Percentiles rank a stretch among this genome's conserved stretches.
Conservation (phyloP, 2,888 invertebrate genomes). For the Sesamia inferens region DNA sequence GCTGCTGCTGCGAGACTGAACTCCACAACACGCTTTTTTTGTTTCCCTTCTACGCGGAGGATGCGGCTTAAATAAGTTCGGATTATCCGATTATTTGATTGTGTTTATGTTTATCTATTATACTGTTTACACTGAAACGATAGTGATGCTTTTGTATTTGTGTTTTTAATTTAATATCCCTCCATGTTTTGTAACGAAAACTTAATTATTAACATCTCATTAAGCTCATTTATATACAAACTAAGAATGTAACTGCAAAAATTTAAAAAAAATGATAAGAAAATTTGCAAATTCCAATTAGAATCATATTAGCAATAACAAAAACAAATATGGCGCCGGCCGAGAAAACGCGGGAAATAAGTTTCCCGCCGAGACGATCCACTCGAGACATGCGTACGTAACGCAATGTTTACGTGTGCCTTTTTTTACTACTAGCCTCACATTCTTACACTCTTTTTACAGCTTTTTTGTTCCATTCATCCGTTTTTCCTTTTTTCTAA, state of each 20-base stretch:
- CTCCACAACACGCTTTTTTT: constrained; percentile 80
- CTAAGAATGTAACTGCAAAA: neutral
- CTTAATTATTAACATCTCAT: neutral
- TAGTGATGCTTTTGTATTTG: constrained; percentile 44
- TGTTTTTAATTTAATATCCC: neutral
- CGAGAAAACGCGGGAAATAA: constrained; percentile 87
- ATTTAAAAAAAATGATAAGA: constrained; percentile 29
- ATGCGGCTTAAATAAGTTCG: constrained; percentile 82
- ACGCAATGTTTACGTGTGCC: constrained; percentile 80
- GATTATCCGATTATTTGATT: constrained; percentile 76
- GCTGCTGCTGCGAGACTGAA: constrained; percentile 84
- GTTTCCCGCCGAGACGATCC: constrained; percentile 85
- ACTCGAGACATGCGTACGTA: constrained; percentile 85
- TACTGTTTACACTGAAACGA: constrained; percentile 38
- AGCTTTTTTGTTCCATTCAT: constrained; percentile 53
- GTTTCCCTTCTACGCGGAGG: constrained; percentile 82
- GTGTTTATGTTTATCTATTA: constrained; percentile 60
- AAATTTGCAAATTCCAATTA: constrained; percentile 74
- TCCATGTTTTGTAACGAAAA: neutral
- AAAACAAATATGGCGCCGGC: constrained; percentile 76
- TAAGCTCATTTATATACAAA: neutral
- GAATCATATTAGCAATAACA: constrained; percentile 78
- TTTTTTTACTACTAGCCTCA: constrained; percentile 60
- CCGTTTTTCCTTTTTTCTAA: constrained; percentile 54
- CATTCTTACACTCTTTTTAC: constrained; percentile 56